A percentile compares a stretch with the other conserved stretches of the same genome.
Evolutionary conservation across 2,797 vertebrate species (phyloP).

Genomic region (Intellagama lesueurii): DNA sequence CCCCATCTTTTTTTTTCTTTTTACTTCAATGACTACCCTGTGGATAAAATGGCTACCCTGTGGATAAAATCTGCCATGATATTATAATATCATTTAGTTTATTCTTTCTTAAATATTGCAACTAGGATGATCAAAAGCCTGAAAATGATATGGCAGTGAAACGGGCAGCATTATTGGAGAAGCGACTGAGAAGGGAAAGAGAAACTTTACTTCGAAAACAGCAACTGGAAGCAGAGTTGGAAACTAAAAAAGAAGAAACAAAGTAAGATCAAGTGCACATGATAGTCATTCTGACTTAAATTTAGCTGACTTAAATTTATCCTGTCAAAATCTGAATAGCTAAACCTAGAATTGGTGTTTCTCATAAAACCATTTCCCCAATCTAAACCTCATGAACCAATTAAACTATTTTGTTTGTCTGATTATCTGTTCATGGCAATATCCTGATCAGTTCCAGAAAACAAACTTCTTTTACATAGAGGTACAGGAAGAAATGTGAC

Average conservation of each 20-base stretch:
- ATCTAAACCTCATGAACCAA: neutral
- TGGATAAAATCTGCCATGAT: neutral
- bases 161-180: conserved; percentile 93
- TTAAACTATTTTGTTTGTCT: neutral
- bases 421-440: neutral
- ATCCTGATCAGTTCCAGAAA: neutral
- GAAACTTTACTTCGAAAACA: conserved; percentile 92
- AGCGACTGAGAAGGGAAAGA: conserved; percentile 91
- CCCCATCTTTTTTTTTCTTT: neutral
- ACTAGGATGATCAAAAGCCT: conserved; percentile 92
- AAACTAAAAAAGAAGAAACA: conserved; percentile 94
- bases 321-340: neutral
- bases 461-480: neutral
- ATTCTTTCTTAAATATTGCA: conserved; percentile 55
- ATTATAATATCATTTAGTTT: conserved; percentile 18
- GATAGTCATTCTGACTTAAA: neutral
- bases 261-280: conserved; percentile 77
- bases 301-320: neutral
- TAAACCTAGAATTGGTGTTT: neutral
- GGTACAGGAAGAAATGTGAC: too few relatives aligned
- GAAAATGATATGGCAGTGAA: conserved; percentile 96
- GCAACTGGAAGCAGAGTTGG: conserved; percentile 91
- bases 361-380: neutral
- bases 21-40: neutral
- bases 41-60: neutral